These are phyloP conservation scores for Porites rus DNA, from an alignment of 92 coral and sea anemone species.

Conservation along the genomic window DNA sequence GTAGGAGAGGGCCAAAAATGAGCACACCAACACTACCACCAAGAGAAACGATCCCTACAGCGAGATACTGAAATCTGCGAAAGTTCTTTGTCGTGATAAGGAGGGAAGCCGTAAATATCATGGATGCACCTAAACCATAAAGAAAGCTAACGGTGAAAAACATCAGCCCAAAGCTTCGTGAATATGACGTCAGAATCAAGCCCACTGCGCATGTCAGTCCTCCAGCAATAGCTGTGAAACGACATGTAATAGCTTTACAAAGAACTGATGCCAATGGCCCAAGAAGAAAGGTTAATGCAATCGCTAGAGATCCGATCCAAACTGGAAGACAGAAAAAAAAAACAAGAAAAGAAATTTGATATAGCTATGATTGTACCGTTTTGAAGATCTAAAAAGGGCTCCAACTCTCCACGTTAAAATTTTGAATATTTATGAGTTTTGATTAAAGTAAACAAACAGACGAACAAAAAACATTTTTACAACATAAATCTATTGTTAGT, in stretches of 20 bases:
- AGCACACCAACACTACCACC: conserved; percentile 38
- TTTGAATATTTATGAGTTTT: too few relatives aligned
- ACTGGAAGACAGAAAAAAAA: conserved; percentile 37
- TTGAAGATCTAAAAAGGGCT: neutral
- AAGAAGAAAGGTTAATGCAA: conserved; percentile 29
- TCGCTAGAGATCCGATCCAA: conserved; percentile 64
- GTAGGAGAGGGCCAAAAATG: conserved; percentile 29
- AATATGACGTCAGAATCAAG: conserved; percentile 58
- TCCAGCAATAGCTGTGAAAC: conserved; percentile 59
- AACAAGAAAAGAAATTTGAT: too few relatives aligned
- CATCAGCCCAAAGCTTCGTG: conserved; percentile 25
- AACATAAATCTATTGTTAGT: too few relatives aligned
- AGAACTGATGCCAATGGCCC: conserved; percentile 46
- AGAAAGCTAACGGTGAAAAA: conserved; percentile 53
- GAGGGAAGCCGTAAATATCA: conserved; percentile 25
- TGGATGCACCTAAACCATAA: conserved; percentile 44
- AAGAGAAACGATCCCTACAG: conserved; percentile 32
- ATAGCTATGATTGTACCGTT: neutral
- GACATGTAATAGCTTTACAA: conserved; percentile 36
- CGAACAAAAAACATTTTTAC: too few relatives aligned
- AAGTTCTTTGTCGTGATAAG: conserved; percentile 38
- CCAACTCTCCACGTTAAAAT: too few relatives aligned
- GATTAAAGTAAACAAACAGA: too few relatives aligned
- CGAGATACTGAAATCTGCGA: conserved; percentile 17
- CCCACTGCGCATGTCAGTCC: conserved; percentile 46